Conservation (phyloP, 64 coral and sea anemone genomes). For the Dendrophyllia cribrosa region DNA sequence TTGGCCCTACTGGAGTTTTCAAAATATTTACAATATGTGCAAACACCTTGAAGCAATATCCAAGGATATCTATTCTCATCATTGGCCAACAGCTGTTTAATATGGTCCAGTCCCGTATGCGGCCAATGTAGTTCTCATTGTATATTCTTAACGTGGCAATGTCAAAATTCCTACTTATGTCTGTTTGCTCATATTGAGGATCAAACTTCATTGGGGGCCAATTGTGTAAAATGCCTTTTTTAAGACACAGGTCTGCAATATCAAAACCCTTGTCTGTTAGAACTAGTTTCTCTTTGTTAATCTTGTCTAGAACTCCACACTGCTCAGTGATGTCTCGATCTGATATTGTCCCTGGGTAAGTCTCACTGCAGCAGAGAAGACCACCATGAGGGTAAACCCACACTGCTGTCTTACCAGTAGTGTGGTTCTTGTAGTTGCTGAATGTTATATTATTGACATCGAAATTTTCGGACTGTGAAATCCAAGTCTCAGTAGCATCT, state of each 20-base stretch:
- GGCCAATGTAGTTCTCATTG: slow-evolving; percentile 68
- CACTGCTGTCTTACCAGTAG: slow-evolving; percentile 38
- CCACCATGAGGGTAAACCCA: slow-evolving; percentile 51
- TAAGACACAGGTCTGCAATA: slow-evolving; percentile 50
- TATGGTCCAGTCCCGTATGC: slow-evolving; percentile 65
- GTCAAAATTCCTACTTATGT: slow-evolving; percentile 55
- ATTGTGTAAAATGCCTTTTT: slow-evolving; percentile 53
- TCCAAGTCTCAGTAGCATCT: slow-evolving; percentile 64
- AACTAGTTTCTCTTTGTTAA: slow-evolving; percentile 32
- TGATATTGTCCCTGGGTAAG: slow-evolving; percentile 50
- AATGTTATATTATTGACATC: slow-evolving; percentile 64
- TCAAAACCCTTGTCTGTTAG: slow-evolving; percentile 65
- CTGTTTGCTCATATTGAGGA: slow-evolving; percentile 43
- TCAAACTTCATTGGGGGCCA: slow-evolving; percentile 60
- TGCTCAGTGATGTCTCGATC: slow-evolving; percentile 62
- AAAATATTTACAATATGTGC: slow-evolving; percentile 69
- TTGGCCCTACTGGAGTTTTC: slow-evolving; percentile 60
- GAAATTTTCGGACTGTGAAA: slow-evolving; percentile 59
- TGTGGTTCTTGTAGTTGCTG: slow-evolving; percentile 59
- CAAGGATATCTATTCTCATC: slow-evolving; percentile 56
- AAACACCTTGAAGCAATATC: slow-evolving; percentile 51
- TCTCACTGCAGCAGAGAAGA: slow-evolving; percentile 48
- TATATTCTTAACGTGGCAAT: slow-evolving; percentile 54
- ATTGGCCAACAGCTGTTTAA: slow-evolving; percentile 57
- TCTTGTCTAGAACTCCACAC: slow-evolving; percentile 38